Evolutionary conservation across 2,888 invertebrate species (phyloP), one percentile per base, ranked within the genome.

Genomic region (Gymnoscelis rufifasciata): DNA sequence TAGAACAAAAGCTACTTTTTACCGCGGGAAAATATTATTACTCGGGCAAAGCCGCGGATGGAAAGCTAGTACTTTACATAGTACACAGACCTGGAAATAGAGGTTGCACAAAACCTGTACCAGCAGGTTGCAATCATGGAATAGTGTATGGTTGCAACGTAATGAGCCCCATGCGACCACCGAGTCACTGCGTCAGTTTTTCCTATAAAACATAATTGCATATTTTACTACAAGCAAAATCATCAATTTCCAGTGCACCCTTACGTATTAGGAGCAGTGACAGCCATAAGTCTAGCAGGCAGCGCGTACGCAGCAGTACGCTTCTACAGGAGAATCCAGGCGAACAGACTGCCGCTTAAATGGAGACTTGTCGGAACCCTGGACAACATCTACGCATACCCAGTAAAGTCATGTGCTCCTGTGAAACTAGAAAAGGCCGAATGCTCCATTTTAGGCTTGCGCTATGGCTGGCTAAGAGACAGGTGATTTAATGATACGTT

Each of bases 291-390:
- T 4, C 71, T 72, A 0, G 26, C 78, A 1, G 78, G 78, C n/a
- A 70, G 73, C 4, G 79, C 71, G 1, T 83, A 79, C 45, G 72
- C 56, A 38, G 77, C 72, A 1, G 83, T 80, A 50, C 62, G 67
- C 10, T 30, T 65, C 6, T 79, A 74, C 49, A 67, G 71, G 46
- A 58, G 71, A 7, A 46, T 53, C 12, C 54, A 56, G 39, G 66
- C 52, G 30, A 49, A 50, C 1, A 74, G 62, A 47, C 50, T 89
- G 8, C 91, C 91, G 0, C 71, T 74, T 10, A 71, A 83, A 51
- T 92, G 92, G 92, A 81, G 79, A 27, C 81, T 86, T 62, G 89
- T 91, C 14, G 92, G 92, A 0, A 88, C 88, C 43, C 66, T 92
- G 3, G 87, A 84, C 54, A 82, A 89, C 33, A 62, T 92, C 3